Conservation (phyloP, 2,888 invertebrate genomes). For the Julus scandinavius region DNA sequence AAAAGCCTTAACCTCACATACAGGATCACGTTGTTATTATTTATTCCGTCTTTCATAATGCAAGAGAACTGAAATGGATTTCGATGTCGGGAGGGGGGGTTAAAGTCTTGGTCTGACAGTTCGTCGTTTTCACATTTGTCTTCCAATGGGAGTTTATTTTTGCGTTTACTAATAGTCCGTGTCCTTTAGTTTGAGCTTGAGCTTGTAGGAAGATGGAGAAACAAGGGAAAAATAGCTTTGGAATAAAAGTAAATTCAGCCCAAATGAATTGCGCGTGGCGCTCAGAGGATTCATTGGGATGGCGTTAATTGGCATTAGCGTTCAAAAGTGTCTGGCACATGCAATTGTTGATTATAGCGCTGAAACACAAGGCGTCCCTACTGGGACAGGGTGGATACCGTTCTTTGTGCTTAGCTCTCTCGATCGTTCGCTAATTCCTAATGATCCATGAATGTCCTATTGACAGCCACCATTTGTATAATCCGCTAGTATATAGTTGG, state of each 20-base stretch:
- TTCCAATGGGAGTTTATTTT: background rate
- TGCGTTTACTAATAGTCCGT: background rate
- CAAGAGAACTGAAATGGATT: conserved; percentile 35
- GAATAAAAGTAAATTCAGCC: conserved; percentile 20
- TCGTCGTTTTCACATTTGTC: background rate
- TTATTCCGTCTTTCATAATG: conserved; percentile 25
- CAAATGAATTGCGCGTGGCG: background rate
- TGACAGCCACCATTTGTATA: conserved; percentile 42
- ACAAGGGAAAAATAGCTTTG: background rate
- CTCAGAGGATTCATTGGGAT: background rate
- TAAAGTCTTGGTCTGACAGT: background rate
- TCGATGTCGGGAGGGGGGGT: background rate
- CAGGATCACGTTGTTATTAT: background rate
- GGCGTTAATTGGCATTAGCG: conserved; percentile 34
- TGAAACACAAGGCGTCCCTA: background rate
- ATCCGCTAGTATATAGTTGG: background rate
- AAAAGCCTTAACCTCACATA: no score
- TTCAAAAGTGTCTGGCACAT: conserved; percentile 35
- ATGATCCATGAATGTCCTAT: conserved; percentile 32
- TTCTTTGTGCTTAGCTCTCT: background rate
- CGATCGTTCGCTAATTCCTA: conserved; percentile 35
- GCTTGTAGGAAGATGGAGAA: background rate
- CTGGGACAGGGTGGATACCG: conserved; percentile 8
- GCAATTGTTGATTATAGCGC: background rate
- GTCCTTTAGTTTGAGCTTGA: no score